Conservation (phyloP, 2,797 vertebrate species). For the Carcharodon carcharias region DNA sequence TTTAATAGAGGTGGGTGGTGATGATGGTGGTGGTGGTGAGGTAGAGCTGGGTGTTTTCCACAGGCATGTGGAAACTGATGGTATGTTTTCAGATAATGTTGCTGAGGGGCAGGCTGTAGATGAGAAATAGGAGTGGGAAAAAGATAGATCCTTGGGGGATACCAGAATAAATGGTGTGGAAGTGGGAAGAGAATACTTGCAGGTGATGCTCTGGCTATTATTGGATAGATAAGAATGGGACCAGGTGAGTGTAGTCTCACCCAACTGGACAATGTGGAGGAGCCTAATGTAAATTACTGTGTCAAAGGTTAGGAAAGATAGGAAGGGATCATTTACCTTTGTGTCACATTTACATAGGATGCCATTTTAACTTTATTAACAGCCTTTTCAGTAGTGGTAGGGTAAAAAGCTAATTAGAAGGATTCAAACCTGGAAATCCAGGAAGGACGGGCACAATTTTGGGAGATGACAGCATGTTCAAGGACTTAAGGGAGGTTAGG, state of each 20-base stretch:
- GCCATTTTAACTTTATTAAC: not conserved
- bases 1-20: not conserved
- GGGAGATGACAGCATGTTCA: no score
- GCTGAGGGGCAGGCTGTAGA: not conserved
- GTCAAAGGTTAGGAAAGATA: not conserved
- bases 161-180: not conserved
- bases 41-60: not conserved
- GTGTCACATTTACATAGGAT: not conserved
- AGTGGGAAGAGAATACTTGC: not conserved
- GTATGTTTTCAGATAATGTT: not conserved
- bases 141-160: not conserved
- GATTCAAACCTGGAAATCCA: not conserved
- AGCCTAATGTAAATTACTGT: not conserved
- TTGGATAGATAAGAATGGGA: not conserved
- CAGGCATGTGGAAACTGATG: not conserved
- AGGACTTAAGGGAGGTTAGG: no score
- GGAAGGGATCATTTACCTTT: not conserved
- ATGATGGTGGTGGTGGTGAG: not conserved
- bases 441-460: not conserved
- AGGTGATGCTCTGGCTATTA: not conserved
- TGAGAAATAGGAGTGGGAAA: not conserved
- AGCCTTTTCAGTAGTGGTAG: not conserved
- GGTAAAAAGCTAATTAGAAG: not conserved
- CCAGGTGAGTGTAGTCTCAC: not conserved
- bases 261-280: not conserved